Conservation (phyloP, 2,797 vertebrate genomes). For the Telmatherina bonti region DNA sequence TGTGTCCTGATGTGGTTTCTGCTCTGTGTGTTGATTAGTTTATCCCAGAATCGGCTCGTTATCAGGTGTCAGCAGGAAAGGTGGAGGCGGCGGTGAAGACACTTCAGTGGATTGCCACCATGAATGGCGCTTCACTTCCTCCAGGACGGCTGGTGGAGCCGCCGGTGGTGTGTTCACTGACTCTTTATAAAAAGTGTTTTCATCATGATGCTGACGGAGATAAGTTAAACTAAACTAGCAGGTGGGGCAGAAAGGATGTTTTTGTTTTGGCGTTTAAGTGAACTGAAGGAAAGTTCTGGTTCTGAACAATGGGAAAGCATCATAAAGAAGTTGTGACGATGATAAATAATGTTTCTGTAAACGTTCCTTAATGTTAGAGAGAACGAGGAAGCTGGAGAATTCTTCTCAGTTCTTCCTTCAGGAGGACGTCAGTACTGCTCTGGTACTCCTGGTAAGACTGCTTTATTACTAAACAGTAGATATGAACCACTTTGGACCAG, state of each 20-base stretch:
- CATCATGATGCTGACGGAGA: too few species aligned
- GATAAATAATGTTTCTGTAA: not conserved
- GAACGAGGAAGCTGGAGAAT: constrained; percentile 87
- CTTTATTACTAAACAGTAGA: not conserved
- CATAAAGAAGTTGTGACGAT: too few species aligned
- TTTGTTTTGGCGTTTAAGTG: too few species aligned
- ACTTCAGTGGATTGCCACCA: constrained; percentile 84
- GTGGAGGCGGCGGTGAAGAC: constrained; percentile 81
- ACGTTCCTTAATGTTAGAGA: constrained; percentile 63
- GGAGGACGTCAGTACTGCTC: constrained; percentile 90
- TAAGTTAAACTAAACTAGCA: too few species aligned
- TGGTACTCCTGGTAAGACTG: constrained; percentile 91
- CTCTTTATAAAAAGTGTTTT: too few species aligned
- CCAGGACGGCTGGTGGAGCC: constrained; percentile 86
- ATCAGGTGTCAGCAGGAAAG: constrained; percentile 89
- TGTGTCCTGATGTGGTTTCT: not conserved
- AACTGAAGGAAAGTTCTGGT: too few species aligned
- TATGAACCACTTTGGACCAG: too few species aligned
- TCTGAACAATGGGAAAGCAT: too few species aligned
- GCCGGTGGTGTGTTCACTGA: constrained; percentile 67
- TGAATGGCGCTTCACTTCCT: constrained; percentile 84
- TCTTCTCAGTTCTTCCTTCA: constrained; percentile 84
- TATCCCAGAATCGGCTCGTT: constrained; percentile 93
- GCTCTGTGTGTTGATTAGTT: constrained; percentile 69
- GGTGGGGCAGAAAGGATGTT: too few species aligned